phyloP scores from a whole-genome alignment of 2,113 vertebrate species.

The Misgurnus mizolepis region DNA sequence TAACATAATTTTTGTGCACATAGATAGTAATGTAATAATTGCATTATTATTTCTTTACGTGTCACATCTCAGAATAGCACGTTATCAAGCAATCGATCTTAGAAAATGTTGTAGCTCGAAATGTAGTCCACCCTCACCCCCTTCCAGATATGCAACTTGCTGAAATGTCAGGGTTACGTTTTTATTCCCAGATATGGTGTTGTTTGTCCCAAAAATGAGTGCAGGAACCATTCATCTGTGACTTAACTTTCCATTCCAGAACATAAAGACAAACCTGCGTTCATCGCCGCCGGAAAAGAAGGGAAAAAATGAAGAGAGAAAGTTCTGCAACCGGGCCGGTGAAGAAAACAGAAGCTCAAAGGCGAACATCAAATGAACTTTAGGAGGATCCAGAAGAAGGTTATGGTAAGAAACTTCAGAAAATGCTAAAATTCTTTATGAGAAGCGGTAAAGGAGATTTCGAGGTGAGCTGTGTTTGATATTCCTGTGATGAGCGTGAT shows the following conservation, averaged over 20 bases:
- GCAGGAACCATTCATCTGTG: slow-evolving; percentile 42
- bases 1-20: not conserved
- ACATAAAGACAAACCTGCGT: slow-evolving; percentile 29
- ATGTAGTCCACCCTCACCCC: not conserved
- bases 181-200: slow-evolving; percentile 38
- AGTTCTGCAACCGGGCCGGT: slow-evolving; percentile 10
- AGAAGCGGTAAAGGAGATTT: slow-evolving; percentile 32
- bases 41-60: not conserved
- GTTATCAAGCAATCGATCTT: not conserved
- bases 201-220: slow-evolving; percentile 45
- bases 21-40: not conserved
- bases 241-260: slow-evolving; percentile 48
- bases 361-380: slow-evolving; percentile 37
- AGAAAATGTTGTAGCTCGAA: slow-evolving; percentile 22
- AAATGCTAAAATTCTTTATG: slow-evolving; percentile 37
- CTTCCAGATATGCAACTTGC: not conserved
- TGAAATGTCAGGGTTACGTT: slow-evolving; percentile 32
- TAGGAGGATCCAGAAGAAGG: slow-evolving; percentile 18
- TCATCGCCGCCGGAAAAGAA: slow-evolving; percentile 1
- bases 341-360: slow-evolving; percentile 26
- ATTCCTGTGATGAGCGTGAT: slow-evolving; percentile 34
- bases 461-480: slow-evolving; percentile 49
- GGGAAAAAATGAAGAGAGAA: not conserved
- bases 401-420: slow-evolving; percentile 35
- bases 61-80: slow-evolving; percentile 11